A percentile compares a stretch with the other conserved stretches of the same genome.
These are phyloP conservation scores for Nettapus auritus DNA, from an alignment of 2,113 vertebrate genomes.

Conservation along the genomic window DNA sequence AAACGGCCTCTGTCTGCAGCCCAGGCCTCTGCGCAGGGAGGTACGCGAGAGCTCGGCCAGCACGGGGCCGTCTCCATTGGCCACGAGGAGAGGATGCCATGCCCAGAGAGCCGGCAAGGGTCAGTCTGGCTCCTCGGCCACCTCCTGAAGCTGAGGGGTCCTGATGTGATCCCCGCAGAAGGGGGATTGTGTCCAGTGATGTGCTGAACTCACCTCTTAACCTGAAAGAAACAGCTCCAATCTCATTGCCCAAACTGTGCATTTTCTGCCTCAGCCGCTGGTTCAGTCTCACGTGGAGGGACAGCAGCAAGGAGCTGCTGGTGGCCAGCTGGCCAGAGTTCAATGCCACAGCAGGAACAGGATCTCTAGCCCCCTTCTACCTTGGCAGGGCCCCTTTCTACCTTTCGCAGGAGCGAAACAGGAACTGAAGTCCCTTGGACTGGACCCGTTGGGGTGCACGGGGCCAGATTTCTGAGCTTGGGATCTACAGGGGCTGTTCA, in stretches of 20 bases:
- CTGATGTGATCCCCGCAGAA: too few species aligned
- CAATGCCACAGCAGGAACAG: too few species aligned
- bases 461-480: fast-evolving
- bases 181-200: too few species aligned
- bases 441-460: not conserved
- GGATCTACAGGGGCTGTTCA: not conserved
- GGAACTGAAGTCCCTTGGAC: not conserved
- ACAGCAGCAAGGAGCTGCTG: too few species aligned
- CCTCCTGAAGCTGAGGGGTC: not conserved
- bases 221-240: not conserved
- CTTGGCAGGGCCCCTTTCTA: not conserved
- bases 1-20: not conserved
- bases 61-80: not conserved
- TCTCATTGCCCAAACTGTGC: too few species aligned
- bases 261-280: too few species aligned
- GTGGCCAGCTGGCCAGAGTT: too few species aligned
- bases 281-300: too few species aligned
- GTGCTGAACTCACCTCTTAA: not conserved
- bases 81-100: not conserved
- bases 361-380: fast-evolving
- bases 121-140: not conserved
- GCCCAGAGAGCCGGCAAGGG: not conserved
- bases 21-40: too few species aligned
- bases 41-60: not conserved
- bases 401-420: fast-evolving